A percentile compares a stretch with the other conserved stretches of the same genome.
Conservation (phyloP, 1,140 invertebrate genomes). For the Drosophila sucinea region DNA sequence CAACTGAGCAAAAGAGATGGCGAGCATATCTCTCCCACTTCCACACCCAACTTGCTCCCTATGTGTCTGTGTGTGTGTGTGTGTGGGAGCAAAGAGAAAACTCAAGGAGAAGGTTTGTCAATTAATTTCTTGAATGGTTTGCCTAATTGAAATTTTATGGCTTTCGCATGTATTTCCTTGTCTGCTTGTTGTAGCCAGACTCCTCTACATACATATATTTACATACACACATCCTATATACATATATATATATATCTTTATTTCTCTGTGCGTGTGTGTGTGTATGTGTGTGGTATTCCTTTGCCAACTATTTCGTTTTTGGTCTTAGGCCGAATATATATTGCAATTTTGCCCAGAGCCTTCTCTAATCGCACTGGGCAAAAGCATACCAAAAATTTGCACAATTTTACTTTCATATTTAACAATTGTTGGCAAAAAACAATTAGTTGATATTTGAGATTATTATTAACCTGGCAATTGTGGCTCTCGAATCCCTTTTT, state of each 20-base stretch:
- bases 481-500: background rate
- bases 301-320: constrained; percentile 46
- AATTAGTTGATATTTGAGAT: background rate
- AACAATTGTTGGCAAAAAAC: background rate
- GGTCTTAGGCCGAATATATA: constrained; percentile 12
- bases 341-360: background rate
- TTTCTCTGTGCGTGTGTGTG: background rate
- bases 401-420: background rate
- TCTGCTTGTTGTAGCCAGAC: constrained; percentile 26
- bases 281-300: constrained; percentile 41
- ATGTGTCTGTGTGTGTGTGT: constrained; percentile 24
- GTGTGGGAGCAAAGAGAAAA: constrained; percentile 18
- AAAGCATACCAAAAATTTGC: constrained; percentile 23
- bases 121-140: constrained; percentile 80
- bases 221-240: background rate
- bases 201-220: constrained; percentile 11
- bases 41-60: background rate
- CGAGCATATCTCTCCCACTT: background rate
- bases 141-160: constrained; percentile 81
- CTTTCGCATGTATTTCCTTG: constrained; percentile 51
- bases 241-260: background rate
- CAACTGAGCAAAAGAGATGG: constrained; percentile 6
- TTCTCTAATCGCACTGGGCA: constrained; percentile 4
- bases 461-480: background rate
- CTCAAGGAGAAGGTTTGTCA: constrained; percentile 73